Percentiles rank a stretch among this genome's conserved stretches.
phyloP scores from a whole-genome alignment of 1,140 invertebrate species.

The Drosophila subpulchrella region DNA sequence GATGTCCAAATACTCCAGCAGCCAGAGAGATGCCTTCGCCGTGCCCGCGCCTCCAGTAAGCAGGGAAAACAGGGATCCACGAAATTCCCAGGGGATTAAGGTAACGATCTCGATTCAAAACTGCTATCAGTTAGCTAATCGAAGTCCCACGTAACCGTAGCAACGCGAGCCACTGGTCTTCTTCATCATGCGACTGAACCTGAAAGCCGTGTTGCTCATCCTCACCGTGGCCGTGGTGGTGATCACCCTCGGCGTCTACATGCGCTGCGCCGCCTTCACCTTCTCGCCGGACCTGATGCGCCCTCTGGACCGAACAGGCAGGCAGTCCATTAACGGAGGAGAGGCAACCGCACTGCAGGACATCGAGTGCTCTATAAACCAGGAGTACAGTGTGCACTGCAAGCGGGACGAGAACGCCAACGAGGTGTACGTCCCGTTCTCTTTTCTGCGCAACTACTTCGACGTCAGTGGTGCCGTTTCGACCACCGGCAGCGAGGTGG shows the following conservation, averaged over 20 bases:
- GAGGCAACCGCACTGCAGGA: slow-evolving; percentile 86
- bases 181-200: slow-evolving; percentile 86
- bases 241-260: slow-evolving; percentile 86
- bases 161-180: slow-evolving; percentile 81
- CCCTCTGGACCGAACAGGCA: slow-evolving; percentile 39
- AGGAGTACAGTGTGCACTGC: slow-evolving; percentile 93
- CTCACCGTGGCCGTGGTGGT: slow-evolving; percentile 84
- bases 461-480: slow-evolving; percentile 88
- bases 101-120: slow-evolving; percentile 3
- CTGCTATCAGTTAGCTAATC: neutral
- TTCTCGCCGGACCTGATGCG: slow-evolving; percentile 74
- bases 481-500: slow-evolving; percentile 77
- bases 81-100: slow-evolving; percentile 40
- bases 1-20: slow-evolving; percentile 24
- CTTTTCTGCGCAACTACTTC: slow-evolving; percentile 97
- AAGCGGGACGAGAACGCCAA: slow-evolving; percentile 91
- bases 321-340: slow-evolving; percentile 3
- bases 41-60: slow-evolving; percentile 16
- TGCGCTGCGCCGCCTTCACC: slow-evolving; percentile 85
- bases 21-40: slow-evolving; percentile 30
- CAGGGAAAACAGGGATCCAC: slow-evolving; percentile 32
- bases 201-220: slow-evolving; percentile 86
- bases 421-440: slow-evolving; percentile 96
- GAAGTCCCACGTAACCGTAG: neutral
- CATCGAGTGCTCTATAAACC: slow-evolving; percentile 96